Evolutionary conservation across 1,140 invertebrate species (phyloP), one percentile per base, ranked within the genome.

Genomic region (honey bee (Apis mellifera)): DNA sequence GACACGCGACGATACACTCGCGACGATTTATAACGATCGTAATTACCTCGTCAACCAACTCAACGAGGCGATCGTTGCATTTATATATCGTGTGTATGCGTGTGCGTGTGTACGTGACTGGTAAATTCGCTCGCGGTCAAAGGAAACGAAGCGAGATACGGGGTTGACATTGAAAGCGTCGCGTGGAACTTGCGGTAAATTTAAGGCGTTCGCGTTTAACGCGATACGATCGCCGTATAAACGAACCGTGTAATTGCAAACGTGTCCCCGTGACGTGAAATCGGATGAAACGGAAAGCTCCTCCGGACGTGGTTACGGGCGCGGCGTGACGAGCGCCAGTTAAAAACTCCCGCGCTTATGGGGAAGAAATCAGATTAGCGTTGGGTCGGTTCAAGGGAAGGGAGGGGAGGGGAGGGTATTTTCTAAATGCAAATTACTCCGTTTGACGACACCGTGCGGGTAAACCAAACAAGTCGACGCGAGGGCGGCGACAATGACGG

Each of bases 381-480:
- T 65, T 75, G 62, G 78, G 13, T 55, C 74, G 60, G 73, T 64
- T 50, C 23, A n/a, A 17, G 23, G 50, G 64, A 17, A 57, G 57
- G 17, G n/a, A n/a, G n/a, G n/a, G n/a, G 57, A 26, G 52, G 50
- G 74, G 84, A 69, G 78, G 42, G 65, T 70, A 84, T 87, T 84
- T 88, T 89, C 84, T 85, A 82, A 89, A 90, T 89, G 89, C 84
- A 90, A 90, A 90, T 89, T 86, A 87, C 73, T 79, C 82, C 73
- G 64, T 81, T 83, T 77, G 65, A 68, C 54, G 55, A 70, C 72
- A 52, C 62, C 70, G 62, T 77, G 3, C 32, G 79, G 54, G 13
- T 19, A 21, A n/a, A n/a, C 26, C 19, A 23, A 19, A n/a, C n/a
- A 11, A 15, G 2, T n/a, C 19, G 50, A 68, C 65, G 3, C 13